These are phyloP conservation scores for Campoplex capitator DNA, from an alignment of 2,888 invertebrate species.

Conservation along the genomic window DNA sequence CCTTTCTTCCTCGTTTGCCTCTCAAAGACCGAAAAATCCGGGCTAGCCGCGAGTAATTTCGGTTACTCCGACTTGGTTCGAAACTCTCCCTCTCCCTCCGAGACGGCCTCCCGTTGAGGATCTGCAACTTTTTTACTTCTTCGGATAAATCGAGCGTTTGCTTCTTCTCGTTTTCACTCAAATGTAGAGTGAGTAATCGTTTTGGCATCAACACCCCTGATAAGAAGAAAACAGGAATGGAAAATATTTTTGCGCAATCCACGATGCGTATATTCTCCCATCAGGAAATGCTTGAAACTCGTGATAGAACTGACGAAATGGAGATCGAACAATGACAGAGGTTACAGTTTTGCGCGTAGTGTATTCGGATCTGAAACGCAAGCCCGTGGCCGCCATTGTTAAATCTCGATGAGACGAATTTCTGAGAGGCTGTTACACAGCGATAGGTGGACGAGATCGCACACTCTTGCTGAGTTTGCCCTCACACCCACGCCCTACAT, in stretches of 20 bases:
- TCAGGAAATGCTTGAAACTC: neutral
- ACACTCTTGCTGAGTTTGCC: constrained; percentile 37
- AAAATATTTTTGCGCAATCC: neutral
- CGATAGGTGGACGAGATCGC: constrained; percentile 26
- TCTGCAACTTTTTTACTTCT: constrained; percentile 64
- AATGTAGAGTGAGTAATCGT: neutral
- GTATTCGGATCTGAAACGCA: constrained; percentile 8
- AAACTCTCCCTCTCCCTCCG: neutral
- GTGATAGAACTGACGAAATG: neutral
- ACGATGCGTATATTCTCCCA: neutral
- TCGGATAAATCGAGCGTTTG: constrained; percentile 58
- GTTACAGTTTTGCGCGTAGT: neutral
- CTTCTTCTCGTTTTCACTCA: constrained; percentile 14
- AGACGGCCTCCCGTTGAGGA: constrained; percentile 5
- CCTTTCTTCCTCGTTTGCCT: constrained; percentile 82
- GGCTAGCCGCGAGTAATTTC: constrained; percentile 80
- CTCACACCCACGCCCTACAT: neutral
- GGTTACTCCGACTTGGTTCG: constrained; percentile 73
- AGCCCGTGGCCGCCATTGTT: constrained; percentile 24
- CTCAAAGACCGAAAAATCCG: constrained; percentile 76
- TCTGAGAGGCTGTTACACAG: constrained; percentile 29
- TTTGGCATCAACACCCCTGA: neutral
- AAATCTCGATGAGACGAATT: constrained; percentile 45
- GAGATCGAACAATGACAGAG: neutral
- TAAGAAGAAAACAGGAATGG: neutral